These are phyloP conservation scores for Dromius quadrimaculatus DNA, from an alignment of 2,888 invertebrate genomes.

Conservation along the genomic window DNA sequence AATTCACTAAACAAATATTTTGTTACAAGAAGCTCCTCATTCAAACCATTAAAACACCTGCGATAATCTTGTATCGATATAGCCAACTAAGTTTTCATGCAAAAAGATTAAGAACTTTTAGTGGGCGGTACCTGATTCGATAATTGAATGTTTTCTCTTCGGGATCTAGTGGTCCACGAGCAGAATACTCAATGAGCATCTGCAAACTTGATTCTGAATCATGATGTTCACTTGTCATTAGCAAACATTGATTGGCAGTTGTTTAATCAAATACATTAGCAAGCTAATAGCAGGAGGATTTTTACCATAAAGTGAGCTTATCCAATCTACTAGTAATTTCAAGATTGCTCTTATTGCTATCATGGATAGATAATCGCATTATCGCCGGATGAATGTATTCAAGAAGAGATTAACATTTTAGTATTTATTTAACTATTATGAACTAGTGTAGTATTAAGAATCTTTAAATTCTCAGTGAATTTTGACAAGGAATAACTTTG, in stretches of 20 bases:
- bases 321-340: too few relatives aligned
- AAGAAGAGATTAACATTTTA: too few relatives aligned
- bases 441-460: too few relatives aligned
- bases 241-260: too few relatives aligned
- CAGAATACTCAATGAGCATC: slow-evolving; percentile 10
- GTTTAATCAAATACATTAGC: too few relatives aligned
- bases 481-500: background rate
- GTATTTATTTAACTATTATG: too few relatives aligned
- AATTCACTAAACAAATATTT: slow-evolving; percentile 25
- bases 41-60: slow-evolving; percentile 9
- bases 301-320: too few relatives aligned
- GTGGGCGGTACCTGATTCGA: slow-evolving; percentile 21
- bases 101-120: slow-evolving; percentile 15
- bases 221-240: slow-evolving; percentile 10
- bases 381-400: too few relatives aligned
- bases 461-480: too few relatives aligned
- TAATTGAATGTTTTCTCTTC: slow-evolving; percentile 37
- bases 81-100: background rate
- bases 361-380: too few relatives aligned
- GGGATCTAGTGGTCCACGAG: slow-evolving; percentile 21
- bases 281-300: too few relatives aligned
- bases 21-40: background rate
- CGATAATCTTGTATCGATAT: slow-evolving; percentile 9
- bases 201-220: background rate
- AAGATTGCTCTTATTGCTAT: too few relatives aligned